Percentiles rank a stretch among this genome's conserved stretches.
Evolutionary conservation across 2,797 vertebrate species (phyloP).

Genomic region (Sarcophilus harrisii): DNA sequence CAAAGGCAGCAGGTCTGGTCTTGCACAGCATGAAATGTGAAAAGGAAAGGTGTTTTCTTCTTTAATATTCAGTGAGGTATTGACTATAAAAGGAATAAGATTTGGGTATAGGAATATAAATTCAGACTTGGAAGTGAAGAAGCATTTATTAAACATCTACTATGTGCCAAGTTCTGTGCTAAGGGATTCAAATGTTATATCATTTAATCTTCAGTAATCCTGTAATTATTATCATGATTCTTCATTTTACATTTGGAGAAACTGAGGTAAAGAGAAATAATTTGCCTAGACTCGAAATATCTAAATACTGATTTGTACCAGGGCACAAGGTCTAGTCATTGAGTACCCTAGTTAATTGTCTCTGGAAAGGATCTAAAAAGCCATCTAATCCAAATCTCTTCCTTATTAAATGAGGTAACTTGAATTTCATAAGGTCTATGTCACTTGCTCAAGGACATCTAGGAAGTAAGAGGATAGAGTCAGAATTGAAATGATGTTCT

Average conservation of each 20-base stretch:
- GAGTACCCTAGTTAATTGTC: neutral
- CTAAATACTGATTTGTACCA: neutral
- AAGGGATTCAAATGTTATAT: neutral
- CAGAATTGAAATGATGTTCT: neutral
- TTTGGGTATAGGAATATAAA: slow-evolving; percentile 14
- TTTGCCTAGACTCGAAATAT: neutral
- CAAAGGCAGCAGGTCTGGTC: slow-evolving; percentile 94
- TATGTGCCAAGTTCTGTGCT: neutral
- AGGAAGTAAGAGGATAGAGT: neutral
- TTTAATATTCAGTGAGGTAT: slow-evolving; percentile 69
- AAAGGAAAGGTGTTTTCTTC: slow-evolving; percentile 87
- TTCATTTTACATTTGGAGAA: neutral
- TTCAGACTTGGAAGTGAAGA: neutral
- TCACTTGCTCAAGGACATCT: neutral
- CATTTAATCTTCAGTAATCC: neutral
- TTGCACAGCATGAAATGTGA: slow-evolving; percentile 90
- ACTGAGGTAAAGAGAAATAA: neutral
- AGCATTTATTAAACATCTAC: neutral
- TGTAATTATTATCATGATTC: neutral
- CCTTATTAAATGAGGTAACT: neutral
- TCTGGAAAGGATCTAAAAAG: neutral
- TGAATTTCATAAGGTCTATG: neutral
- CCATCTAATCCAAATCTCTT: neutral
- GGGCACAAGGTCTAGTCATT: neutral
- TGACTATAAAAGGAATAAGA: slow-evolving; percentile 54